A percentile compares a stretch with the other conserved stretches of the same genome.
These are phyloP conservation scores for Trichonephila inaurata DNA, from an alignment of 1,140 invertebrate species.

Conservation along the genomic window DNA sequence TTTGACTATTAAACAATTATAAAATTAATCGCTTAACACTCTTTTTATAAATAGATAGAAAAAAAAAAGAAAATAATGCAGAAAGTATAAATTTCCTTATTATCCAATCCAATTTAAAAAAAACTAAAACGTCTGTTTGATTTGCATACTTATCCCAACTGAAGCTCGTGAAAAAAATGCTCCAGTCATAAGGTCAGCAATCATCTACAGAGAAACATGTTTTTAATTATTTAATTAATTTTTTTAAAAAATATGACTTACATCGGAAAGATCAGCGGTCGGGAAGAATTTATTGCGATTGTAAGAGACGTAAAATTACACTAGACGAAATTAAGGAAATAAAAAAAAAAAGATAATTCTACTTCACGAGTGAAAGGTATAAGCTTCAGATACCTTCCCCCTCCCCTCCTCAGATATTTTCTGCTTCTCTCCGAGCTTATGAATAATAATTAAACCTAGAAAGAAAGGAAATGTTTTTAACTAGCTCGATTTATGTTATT, in stretches of 20 bases:
- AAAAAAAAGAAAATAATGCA: no score
- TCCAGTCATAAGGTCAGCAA: neutral
- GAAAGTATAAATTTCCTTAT: no score
- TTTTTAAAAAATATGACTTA: neutral
- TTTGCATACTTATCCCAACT: no score
- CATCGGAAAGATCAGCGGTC: neutral
- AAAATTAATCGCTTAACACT: no score
- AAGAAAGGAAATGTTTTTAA: no score
- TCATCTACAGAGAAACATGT: neutral
- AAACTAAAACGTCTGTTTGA: no score
- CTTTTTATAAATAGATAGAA: no score
- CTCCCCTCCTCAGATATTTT: neutral
- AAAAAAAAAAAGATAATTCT: neutral
- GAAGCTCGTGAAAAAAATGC: no score
- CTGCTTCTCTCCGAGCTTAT: neutral
- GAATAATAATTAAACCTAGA: neutral
- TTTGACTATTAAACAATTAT: no score
- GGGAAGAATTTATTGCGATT: neutral
- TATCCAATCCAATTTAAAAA: no score
- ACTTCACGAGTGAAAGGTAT: neutral
- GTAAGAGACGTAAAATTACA: neutral
- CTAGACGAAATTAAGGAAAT: neutral
- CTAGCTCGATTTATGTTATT: neutral
- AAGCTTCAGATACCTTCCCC: neutral
- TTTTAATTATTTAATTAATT: neutral